Conservation (phyloP, 2,113 vertebrate species). For the Cyprinodon tularosa region DNA sequence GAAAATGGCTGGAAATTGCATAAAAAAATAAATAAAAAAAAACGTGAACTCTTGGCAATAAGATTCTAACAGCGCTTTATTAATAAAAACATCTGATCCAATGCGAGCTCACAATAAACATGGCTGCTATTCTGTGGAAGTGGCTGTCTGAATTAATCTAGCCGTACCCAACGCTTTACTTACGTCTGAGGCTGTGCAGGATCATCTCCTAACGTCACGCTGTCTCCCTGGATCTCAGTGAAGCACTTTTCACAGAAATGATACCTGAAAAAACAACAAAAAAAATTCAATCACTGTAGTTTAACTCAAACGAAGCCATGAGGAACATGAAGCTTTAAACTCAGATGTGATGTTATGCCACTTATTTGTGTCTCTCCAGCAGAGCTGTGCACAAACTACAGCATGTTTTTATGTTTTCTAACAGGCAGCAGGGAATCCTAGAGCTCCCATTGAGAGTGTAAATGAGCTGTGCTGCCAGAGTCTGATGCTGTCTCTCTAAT, state of each 20-base stretch:
- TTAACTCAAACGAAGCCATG: background rate
- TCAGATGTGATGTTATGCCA: background rate
- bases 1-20: no score
- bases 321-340: background rate
- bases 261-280: conserved; percentile 87
- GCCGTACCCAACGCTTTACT: conserved; percentile 65
- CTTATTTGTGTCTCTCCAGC: background rate
- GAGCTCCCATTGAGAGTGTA: conserved; percentile 50
- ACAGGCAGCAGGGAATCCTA: conserved; percentile 28
- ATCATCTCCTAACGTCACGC: conserved; percentile 97
- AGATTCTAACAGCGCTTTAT: background rate
- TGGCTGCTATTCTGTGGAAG: no score
- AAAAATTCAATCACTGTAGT: background rate
- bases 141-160: background rate
- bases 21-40: no score
- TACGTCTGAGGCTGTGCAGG: conserved; percentile 98
- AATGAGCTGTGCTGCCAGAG: conserved; percentile 41
- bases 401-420: conserved; percentile 20
- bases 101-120: background rate
- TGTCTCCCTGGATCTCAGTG: conserved; percentile 99
- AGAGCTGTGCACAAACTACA: conserved; percentile 5
- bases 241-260: conserved; percentile 99
- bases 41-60: background rate
- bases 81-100: background rate
- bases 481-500: conserved; percentile 9